Percentiles rank a stretch among this genome's conserved stretches.
phyloP scores from a whole-genome alignment of 2,888 invertebrate genomes.

The Polyommatus iphigenia region DNA sequence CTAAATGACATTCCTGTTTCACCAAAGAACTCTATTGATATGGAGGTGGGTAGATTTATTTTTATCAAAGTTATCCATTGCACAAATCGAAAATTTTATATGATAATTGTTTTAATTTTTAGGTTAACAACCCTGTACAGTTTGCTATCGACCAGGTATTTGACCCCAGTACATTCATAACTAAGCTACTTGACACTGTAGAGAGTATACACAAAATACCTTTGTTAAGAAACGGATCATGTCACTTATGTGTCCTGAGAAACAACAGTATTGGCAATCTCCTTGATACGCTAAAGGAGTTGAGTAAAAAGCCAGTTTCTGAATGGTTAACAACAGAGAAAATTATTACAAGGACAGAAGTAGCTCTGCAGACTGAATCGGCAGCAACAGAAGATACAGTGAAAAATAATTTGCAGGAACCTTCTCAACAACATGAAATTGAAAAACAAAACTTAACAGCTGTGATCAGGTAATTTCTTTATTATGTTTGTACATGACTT shows the following conservation, averaged over 20 bases:
- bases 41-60: conserved; percentile 13
- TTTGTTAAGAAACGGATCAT: conserved; percentile 26
- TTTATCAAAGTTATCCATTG: background rate
- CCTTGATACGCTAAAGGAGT: conserved; percentile 26
- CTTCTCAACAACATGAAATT: conserved; percentile 54
- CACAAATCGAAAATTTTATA: background rate
- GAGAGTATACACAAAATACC: conserved; percentile 29
- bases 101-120: background rate
- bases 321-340: background rate
- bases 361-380: conserved; percentile 37
- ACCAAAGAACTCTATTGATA: conserved; percentile 14
- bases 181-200: background rate
- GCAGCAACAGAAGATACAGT: conserved; percentile 35
- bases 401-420: conserved; percentile 44
- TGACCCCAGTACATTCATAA: conserved; percentile 23
- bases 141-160: conserved; percentile 19
- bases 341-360: conserved; percentile 35
- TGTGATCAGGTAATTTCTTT: conserved; percentile 49
- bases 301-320: conserved; percentile 7
- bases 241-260: conserved; percentile 33
- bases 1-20: conserved; percentile 29
- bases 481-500: background rate
- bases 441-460: conserved; percentile 56
- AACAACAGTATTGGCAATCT: conserved; percentile 22
- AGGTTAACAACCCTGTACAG: conserved; percentile 12